phyloP scores from a whole-genome alignment of 1,140 invertebrate genomes.

The Scaptomyza graminum region DNA sequence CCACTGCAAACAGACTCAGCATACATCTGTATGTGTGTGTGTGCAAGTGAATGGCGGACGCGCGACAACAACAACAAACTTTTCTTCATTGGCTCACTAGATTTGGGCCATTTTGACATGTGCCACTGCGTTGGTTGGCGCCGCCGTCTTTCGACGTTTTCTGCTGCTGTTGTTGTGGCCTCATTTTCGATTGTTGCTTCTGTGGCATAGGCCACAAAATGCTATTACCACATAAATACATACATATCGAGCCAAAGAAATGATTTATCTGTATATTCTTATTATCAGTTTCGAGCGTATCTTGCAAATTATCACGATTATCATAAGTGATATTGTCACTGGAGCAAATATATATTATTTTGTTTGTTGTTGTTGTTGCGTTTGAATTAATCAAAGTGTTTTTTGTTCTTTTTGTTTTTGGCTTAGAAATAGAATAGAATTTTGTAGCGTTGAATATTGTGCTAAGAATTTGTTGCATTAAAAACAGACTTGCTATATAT shows the following conservation, averaged over 20 bases:
- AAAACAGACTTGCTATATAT: too few species aligned
- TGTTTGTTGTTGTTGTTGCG: constrained; percentile 50
- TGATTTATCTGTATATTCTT: too few species aligned
- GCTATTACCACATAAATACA: constrained; percentile 21
- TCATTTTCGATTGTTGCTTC: constrained; percentile 47
- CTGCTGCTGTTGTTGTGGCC: constrained; percentile 47
- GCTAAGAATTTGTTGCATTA: too few species aligned
- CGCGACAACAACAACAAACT: constrained; percentile 58
- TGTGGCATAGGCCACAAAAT: constrained; percentile 59
- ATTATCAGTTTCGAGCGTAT: constrained; percentile 6
- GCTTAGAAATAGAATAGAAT: neutral
- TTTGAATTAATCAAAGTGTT: constrained; percentile 61
- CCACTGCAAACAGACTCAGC: constrained; percentile 12
- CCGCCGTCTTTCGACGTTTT: neutral
- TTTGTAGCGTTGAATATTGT: neutral
- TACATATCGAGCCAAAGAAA: neutral
- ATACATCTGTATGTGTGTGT: too few species aligned
- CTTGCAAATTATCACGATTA: constrained; percentile 1
- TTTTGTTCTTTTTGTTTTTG: neutral
- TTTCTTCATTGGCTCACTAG: constrained; percentile 64
- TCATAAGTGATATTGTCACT: constrained; percentile 12
- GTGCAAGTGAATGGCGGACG: constrained; percentile 51
- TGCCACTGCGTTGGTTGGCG: constrained; percentile 36
- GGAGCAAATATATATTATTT: constrained; percentile 42
- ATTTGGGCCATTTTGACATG: constrained; percentile 79